Evolutionary conservation across 2,797 vertebrate species (phyloP).

Genomic region (Smutsia temminckii): DNA sequence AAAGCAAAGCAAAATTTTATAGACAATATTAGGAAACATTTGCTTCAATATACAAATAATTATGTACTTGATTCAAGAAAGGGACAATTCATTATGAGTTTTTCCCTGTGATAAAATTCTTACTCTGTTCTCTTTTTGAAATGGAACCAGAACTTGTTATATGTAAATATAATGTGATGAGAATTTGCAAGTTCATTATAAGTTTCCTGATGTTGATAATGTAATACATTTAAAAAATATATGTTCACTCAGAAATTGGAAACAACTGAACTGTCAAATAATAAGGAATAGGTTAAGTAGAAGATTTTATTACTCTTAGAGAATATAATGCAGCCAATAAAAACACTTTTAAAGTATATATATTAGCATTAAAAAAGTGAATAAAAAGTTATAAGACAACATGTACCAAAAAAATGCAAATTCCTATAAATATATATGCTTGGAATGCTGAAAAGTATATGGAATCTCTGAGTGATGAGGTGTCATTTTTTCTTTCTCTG

Average conservation of each 20-base stretch:
- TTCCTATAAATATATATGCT: neutral
- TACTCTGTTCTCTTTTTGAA: neutral
- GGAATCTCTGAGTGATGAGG: neutral
- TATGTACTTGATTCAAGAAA: neutral
- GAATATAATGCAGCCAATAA: neutral
- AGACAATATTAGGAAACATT: neutral
- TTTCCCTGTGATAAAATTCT: conserved; percentile 19
- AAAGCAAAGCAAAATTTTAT: conserved; percentile 4
- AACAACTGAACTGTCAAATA: neutral
- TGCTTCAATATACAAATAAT: neutral
- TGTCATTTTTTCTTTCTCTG: neutral
- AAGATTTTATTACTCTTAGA: neutral
- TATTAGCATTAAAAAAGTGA: neutral
- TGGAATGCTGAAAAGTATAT: neutral
- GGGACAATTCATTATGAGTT: neutral
- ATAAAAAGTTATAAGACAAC: neutral
- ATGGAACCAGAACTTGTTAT: neutral
- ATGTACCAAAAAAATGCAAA: neutral
- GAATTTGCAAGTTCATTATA: neutral
- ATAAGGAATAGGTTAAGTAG: neutral
- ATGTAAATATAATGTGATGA: neutral
- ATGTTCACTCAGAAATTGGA: neutral
- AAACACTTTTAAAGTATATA: neutral
- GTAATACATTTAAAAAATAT: neutral
- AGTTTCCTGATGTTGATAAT: neutral